Evolutionary conservation across 1,140 invertebrate species (phyloP), one percentile per base, ranked within the genome.

Genomic region (Zelostemma sp.): DNA sequence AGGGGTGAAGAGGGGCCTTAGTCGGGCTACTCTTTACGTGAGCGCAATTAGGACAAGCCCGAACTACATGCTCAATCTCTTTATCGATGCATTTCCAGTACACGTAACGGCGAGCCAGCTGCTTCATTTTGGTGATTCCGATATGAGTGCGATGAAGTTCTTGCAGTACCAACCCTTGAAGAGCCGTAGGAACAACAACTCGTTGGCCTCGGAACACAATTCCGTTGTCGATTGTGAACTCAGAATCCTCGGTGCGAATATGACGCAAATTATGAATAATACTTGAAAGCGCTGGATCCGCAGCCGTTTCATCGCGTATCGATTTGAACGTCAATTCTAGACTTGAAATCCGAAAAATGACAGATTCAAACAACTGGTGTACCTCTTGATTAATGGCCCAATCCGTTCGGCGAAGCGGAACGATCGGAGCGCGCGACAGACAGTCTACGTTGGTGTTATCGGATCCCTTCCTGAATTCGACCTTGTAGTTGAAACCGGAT

Each of bases 121-220:
- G 51, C 68, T 88, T 88, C 80, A 87, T 87, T 59, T 79, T 78
- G 1, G 80, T 79, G 12, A 87, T 79, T 9, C 85, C 87, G 15
- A 75, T 63, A 68, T 88, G 86, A 28, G 61, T 74, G 15, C 55
- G 18, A 75, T 88, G 85, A 6, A 88, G 55, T 55, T 80, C 73
- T 17, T 62, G 58, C 33, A 82, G 45, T 25, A 82, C 47, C 16
- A 21, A 1, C 4, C 1, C 9, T n/a, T 35, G 45, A 6, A 63
- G 14, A 15, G 1, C 19, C 1, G 35, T 1, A 15, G 60, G 60
- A 41, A 63, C 18, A 1, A 55, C 46, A 25, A 63, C 2, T 2
- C 60, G 28, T 19, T 33, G 43, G 1, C 54, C 41, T 21, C 43
- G 31, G 11, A 47, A 56, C 0, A 56, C 11, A 0, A 56, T 35